Base-by-base conservation (phyloP, 2,113 vertebrate species). In the Microtus ochrogaster region DNA sequence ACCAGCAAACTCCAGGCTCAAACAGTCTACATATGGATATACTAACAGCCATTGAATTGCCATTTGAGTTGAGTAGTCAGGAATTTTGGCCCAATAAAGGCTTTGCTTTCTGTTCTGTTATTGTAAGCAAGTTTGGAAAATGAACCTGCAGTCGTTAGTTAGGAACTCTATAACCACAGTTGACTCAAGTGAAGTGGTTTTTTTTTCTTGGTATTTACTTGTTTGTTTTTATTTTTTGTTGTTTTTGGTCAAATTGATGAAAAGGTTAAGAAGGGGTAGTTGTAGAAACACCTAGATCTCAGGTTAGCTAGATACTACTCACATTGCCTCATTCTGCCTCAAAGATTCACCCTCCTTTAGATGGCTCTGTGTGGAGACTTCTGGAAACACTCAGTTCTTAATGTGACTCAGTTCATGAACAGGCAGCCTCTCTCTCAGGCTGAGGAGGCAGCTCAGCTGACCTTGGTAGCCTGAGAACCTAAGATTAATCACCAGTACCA, bases 321-420 rank as follows among this genome's bases (percentile, higher is more conserved):
- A 13, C 7, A 19, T 7, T 3, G 11, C n/a, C 49, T 36, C 9
- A 0, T 4, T 47, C 17, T 3, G 8, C 4, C 92, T 61, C 9
- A 21, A 6, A 74, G 13, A 24, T 61, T 44, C 0, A 26, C 41
- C 26, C 3, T 41, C 24, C 6, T 41, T 66, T 73, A 30, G 30
- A 30, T 5, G 76, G 30, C 70, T 24, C 2, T 11, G 0, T 10
- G 2, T 1, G 1, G 21, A 14, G 68, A 9, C 58, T n/a, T 17
- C 49, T 26, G 73, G 16, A 63, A 58, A 81, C 36, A n/a, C 52
- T 58, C 55, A 58, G 55, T 19, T 58, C 58, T n/a, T 58, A 12
- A 58, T 39, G n/a, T 22, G 11, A 14, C 17, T 16, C 1, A 16
- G 7, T 7, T 19, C 47, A 1, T 10, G 52, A 19, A 78, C 14